Conservation (phyloP, 2,888 invertebrate species). For the Trimorus sp. region DNA sequence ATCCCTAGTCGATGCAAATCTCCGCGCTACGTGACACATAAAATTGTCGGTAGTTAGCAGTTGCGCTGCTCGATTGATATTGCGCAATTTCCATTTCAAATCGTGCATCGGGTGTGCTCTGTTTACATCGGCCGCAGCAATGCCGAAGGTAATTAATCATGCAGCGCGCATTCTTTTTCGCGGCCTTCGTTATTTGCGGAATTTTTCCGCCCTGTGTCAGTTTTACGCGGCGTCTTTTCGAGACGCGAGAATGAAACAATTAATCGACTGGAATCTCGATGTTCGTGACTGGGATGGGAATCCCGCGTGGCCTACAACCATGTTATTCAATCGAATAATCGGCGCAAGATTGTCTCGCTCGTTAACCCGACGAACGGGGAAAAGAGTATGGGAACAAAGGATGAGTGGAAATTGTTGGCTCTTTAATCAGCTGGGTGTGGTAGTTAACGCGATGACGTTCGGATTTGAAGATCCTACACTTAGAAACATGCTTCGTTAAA, state of each 20-base stretch:
- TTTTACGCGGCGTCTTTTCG: background rate
- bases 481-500: too few species aligned
- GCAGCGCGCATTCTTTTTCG: constrained; percentile 40
- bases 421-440: too few species aligned
- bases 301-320: background rate
- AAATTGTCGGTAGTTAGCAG: constrained; percentile 21
- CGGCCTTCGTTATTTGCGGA: constrained; percentile 36
- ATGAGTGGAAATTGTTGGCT: too few species aligned
- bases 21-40: constrained; percentile 22
- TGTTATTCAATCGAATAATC: constrained; percentile 28
- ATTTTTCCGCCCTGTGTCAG: background rate
- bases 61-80: constrained; percentile 21
- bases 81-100: constrained; percentile 47
- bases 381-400: too few species aligned
- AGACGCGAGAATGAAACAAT: constrained; percentile 26
- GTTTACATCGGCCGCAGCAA: constrained; percentile 49
- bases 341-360: constrained; percentile 4
- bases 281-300: too few species aligned
- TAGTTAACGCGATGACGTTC: too few species aligned
- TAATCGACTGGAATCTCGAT: constrained; percentile 19
- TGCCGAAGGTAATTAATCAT: constrained; percentile 38
- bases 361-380: background rate
- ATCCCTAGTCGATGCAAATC: constrained; percentile 24
- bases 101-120: constrained; percentile 40
- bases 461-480: too few species aligned